Base-by-base conservation (phyloP, 2,797 vertebrate species). In the Ispidina lecontei region DNA sequence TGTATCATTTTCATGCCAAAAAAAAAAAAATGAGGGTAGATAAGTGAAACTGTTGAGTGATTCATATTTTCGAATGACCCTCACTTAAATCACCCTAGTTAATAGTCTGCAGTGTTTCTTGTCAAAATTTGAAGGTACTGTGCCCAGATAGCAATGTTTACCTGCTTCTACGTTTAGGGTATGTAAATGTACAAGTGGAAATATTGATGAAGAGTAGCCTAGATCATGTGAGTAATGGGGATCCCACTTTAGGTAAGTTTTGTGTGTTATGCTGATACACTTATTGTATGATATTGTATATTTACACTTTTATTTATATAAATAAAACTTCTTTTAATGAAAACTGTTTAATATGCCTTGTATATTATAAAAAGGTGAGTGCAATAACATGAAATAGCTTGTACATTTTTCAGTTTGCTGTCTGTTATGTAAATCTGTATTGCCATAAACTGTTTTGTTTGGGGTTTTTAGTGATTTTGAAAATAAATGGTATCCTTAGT, bases 371-470 rank as follows among this genome's bases (percentile, higher is more conserved):
- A 96, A 96, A 97, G 96, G 82, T 97, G 96, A 94, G 97, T 98
- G 98, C 98, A 98, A 98, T 98, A 98, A 98, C 97, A 97, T 95
- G 92, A 97, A 96, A 95, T 97, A 97, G 96, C 97, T 93, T 98
- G 98, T 98, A 98, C 96, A 97, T 98, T 98, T 97, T 92, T 92
- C 95, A 51, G 96, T 96, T 95, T 87, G 93, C 96, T 97, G 95
- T 97, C 84, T 95, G 94, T 97, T 96, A 85, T 98, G 97, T 98
- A 97, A 97, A 98, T 97, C 96, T 95, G 95, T 96, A 97, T 97
- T 59, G 55, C 96, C 95, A 95, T 97, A 96, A 96, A 97, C 95
- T 96, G 93, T 96, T 94, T 90, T 88, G 73, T 87, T 90, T 94
- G 75, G 31, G 95, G 84, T 96, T 98, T 97, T 94, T 97, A 98